phyloP scores from a whole-genome alignment of 2,113 vertebrate genomes.

The Penelope pileata region DNA sequence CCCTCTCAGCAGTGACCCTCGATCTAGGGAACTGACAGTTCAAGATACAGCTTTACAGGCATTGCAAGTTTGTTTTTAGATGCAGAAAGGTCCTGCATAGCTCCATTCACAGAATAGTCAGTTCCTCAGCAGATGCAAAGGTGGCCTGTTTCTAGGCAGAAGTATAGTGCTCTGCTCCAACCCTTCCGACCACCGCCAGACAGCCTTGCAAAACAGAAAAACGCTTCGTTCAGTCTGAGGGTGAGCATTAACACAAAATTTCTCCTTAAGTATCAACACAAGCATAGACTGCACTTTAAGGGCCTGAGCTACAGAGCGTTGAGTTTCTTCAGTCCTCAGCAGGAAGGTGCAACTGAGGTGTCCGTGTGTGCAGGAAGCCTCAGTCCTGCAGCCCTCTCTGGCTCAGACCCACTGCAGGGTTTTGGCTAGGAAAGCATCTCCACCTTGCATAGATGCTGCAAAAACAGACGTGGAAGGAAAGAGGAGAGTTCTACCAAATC shows the following conservation, averaged over 20 bases:
- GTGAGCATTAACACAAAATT: background rate
- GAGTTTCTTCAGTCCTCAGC: background rate
- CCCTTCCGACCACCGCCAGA: background rate
- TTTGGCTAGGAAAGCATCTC: background rate
- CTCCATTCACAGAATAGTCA: background rate
- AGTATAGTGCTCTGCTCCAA: background rate
- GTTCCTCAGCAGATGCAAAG: background rate
- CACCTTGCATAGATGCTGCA: conserved; percentile 62
- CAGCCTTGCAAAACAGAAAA: background rate
- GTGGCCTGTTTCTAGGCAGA: background rate
- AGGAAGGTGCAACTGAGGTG: background rate
- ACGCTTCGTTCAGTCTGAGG: background rate
- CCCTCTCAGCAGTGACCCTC: background rate
- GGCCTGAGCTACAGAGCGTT: background rate
- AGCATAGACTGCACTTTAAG: conserved; percentile 14
- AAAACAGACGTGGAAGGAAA: conserved; percentile 75
- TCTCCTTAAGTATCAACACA: background rate
- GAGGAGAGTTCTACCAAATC: conserved; percentile 17
- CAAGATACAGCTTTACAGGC: background rate
- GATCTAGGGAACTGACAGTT: background rate
- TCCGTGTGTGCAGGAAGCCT: background rate
- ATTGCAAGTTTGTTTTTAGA: background rate
- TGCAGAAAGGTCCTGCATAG: background rate
- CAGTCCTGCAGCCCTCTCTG: background rate
- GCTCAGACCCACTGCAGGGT: background rate